Evolutionary conservation across 2,113 vertebrate genomes (phyloP).

Genomic region (Camarhynchus parvulus): DNA sequence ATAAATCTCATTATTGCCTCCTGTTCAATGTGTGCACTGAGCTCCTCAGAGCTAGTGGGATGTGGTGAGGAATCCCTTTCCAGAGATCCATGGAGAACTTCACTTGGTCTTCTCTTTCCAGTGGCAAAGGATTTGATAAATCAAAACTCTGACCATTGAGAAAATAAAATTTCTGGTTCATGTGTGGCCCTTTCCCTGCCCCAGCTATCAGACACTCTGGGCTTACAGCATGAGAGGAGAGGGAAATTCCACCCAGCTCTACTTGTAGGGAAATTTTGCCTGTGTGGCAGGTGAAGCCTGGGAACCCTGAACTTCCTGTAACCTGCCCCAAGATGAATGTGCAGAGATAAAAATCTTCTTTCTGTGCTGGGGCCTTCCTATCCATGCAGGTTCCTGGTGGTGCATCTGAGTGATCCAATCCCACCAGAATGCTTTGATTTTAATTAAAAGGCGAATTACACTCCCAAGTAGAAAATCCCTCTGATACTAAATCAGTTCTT

Average conservation of each 20-base stretch:
- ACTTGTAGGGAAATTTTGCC: background rate
- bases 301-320: background rate
- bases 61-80: background rate
- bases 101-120: background rate
- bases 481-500: background rate
- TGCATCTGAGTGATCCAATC: background rate
- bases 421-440: conserved; percentile 59
- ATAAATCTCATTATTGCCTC: conserved; percentile 37
- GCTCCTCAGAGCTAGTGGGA: background rate
- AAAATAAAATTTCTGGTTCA: background rate
- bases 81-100: background rate
- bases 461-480: conserved; percentile 10
- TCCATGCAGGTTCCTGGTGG: background rate
- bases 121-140: background rate
- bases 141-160: background rate
- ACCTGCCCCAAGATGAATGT: background rate
- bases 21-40: background rate
- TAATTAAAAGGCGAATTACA: conserved; percentile 27
- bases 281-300: background rate
- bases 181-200: background rate
- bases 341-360: conserved; percentile 14
- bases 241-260: background rate
- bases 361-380: background rate
- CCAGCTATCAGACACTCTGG: background rate
- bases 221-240: background rate